phyloP scores from a whole-genome alignment of 2,888 invertebrate genomes.

The Agonopterix heracliana region DNA sequence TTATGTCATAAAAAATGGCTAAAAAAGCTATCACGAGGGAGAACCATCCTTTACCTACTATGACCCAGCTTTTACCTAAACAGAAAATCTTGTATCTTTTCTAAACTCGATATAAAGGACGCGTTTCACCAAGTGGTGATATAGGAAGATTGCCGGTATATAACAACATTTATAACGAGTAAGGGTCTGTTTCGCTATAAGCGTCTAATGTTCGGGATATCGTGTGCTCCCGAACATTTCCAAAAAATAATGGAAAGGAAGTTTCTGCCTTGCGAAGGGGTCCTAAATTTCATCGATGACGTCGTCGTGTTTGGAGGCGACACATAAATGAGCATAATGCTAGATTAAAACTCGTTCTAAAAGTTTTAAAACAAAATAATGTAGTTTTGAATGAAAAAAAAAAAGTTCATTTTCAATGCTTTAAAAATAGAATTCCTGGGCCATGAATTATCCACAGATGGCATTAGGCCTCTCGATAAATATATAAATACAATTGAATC shows the following conservation, averaged over 20 bases:
- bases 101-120: constrained; percentile 16
- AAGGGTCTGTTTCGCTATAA: constrained; percentile 28
- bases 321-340: constrained; percentile 22
- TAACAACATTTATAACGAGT: constrained; percentile 18
- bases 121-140: constrained; percentile 17
- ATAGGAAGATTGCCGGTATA: constrained; percentile 8
- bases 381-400: constrained; percentile 13
- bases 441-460: constrained; percentile 21
- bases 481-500: constrained; percentile 22
- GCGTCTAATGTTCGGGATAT: constrained; percentile 34
- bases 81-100: constrained; percentile 13
- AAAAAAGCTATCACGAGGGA: constrained; percentile 14
- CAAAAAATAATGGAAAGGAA: constrained; percentile 26
- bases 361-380: constrained; percentile 10
- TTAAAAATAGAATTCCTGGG: constrained; percentile 25
- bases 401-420: constrained; percentile 29
- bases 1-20: constrained; percentile 14
- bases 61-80: constrained; percentile 21
- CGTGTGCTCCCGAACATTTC: constrained; percentile 31
- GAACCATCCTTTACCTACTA: constrained; percentile 17
- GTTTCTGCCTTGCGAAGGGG: constrained; percentile 17
- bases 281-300: constrained; percentile 23
- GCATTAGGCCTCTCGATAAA: constrained; percentile 25
- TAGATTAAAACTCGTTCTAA: constrained; percentile 18
- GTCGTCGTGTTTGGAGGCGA: constrained; percentile 19